Evolutionary conservation across 1,140 invertebrate genomes (phyloP).

Genomic region (Agraylea sexmaculata): DNA sequence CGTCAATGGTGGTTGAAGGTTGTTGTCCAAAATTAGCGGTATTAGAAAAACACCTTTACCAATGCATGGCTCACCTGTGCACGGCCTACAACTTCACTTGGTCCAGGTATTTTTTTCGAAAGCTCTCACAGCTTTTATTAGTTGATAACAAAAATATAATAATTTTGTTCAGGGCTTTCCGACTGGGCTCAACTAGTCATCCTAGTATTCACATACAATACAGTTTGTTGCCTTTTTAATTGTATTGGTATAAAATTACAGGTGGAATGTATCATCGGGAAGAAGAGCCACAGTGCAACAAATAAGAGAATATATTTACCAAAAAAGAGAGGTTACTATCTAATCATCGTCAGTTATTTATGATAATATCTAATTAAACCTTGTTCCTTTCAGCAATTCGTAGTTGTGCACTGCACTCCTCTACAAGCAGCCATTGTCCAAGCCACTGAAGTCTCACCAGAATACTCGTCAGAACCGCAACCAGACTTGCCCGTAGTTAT

Average conservation of each 20-base stretch:
- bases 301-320: slow-evolving; percentile 15
- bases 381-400: slow-evolving; percentile 11
- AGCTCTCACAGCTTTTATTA: too few relatives aligned
- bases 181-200: too few relatives aligned
- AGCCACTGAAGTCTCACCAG: slow-evolving; percentile 18
- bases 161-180: too few relatives aligned
- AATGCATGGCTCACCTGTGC: slow-evolving; percentile 67
- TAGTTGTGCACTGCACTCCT: slow-evolving; percentile 17
- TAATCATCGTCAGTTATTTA: neutral
- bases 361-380: neutral
- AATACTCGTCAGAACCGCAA: slow-evolving; percentile 15
- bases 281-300: slow-evolving; percentile 19
- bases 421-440: slow-evolving; percentile 12
- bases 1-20: slow-evolving; percentile 69
- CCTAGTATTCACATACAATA: neutral
- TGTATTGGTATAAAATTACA: slow-evolving; percentile 1
- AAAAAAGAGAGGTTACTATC: slow-evolving; percentile 8
- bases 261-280: slow-evolving; percentile 18
- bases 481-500: slow-evolving; percentile 12
- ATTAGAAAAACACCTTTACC: slow-evolving; percentile 67
- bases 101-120: slow-evolving; percentile 40
- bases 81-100: slow-evolving; percentile 72
- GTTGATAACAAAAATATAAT: too few relatives aligned
- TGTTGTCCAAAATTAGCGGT: slow-evolving; percentile 59
- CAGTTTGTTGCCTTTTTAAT: neutral